A percentile compares a stretch with the other conserved stretches of the same genome.
Evolutionary conservation across 2,113 vertebrate genomes (phyloP).

Genomic region (human (Homo sapiens)): GRCh38 chr4:61628001-61628500

Average conservation of each 20-base stretch:
- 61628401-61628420: background rate
- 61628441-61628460: background rate
- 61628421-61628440: background rate
- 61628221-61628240: background rate
- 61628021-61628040: background rate
- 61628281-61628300: background rate
- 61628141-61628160: background rate
- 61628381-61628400: background rate
- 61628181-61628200: background rate
- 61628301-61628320: background rate
- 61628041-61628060: background rate
- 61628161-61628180: background rate
- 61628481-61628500: conserved; percentile 7
- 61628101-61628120: background rate
- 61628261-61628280: no score
- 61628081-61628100: background rate
- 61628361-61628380: background rate
- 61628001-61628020: background rate
- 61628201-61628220: background rate
- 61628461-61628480: conserved; percentile 30
- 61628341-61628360: background rate
- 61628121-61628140: background rate
- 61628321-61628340: background rate
- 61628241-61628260: background rate
- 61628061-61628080: background rate